Percentiles rank a stretch among this genome's conserved stretches.
Evolutionary conservation across 2,888 invertebrate genomes (phyloP).

Genomic region (Drosophila flavopinicola): DNA sequence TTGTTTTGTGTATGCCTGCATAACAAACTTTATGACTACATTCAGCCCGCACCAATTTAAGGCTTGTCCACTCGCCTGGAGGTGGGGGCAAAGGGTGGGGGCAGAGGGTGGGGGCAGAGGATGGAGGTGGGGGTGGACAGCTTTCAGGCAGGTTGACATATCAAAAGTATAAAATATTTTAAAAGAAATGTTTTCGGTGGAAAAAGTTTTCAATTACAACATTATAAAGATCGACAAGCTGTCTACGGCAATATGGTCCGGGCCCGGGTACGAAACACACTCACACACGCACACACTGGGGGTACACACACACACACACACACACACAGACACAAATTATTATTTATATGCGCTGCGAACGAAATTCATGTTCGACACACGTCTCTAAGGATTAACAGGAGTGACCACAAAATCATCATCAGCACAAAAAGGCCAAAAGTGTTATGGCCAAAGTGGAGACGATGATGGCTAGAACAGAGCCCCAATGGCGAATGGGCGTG

Average conservation of each 20-base stretch:
- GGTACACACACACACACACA: slow-evolving; percentile 13
- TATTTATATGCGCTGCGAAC: slow-evolving; percentile 82
- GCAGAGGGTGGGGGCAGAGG: slow-evolving; percentile 9
- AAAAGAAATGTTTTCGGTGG: slow-evolving; percentile 69
- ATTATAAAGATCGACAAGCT: slow-evolving; percentile 84
- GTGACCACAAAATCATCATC: slow-evolving; percentile 83
- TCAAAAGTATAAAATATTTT: slow-evolving; percentile 78
- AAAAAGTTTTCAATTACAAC: slow-evolving; percentile 83
- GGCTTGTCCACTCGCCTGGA: slow-evolving; percentile 39
- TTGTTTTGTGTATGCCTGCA: slow-evolving; percentile 18
- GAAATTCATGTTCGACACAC: slow-evolving; percentile 83
- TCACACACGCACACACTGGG: too few species aligned
- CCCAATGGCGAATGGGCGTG: not conserved
- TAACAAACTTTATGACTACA: slow-evolving; percentile 35
- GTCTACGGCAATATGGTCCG: slow-evolving; percentile 81
- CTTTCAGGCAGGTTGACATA: slow-evolving; percentile 75
- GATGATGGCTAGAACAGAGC: slow-evolving; percentile 38
- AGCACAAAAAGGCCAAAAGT: slow-evolving; percentile 67
- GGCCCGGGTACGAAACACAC: slow-evolving; percentile 40
- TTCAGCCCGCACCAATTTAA: slow-evolving; percentile 39
- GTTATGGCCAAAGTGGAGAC: slow-evolving; percentile 41
- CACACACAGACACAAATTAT: slow-evolving; percentile 73
- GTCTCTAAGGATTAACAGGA: slow-evolving; percentile 83
- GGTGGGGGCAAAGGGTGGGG: too few species aligned
- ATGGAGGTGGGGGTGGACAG: slow-evolving; percentile 52